Evolutionary conservation across 2,888 invertebrate species (phyloP), one percentile per base, ranked within the genome.

Genomic region (Callyntrura sp.): DNA sequence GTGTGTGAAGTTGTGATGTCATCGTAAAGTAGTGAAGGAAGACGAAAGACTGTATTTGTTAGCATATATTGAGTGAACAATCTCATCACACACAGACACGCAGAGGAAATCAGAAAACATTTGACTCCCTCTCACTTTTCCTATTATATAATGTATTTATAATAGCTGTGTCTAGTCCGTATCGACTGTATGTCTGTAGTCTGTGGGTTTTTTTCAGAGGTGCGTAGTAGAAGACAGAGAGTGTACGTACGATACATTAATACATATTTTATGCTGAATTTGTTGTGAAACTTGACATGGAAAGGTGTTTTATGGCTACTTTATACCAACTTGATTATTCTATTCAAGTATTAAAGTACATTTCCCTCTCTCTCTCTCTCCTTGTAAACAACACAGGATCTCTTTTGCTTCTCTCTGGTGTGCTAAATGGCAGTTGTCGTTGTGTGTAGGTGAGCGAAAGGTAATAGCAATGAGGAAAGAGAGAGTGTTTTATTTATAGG

Each of bases 271-370:
- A 70, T 84, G 84, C 55, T 70, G 60, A 85, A 60, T 55, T 45
- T 76, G 51, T 79, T 78, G 76, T 60, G 78, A 45, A 79, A 86
- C 85, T 78, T 70, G 43, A 65, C 78, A 78, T 55, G 48, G 60
- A 62, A 70, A 76, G 81, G 73, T 82, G 76, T 88, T 88, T 88
- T 88, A 83, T 83, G 62, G 73, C 83, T 73, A 57, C 76, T 88
- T 76, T 78, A 81, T 55, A 12, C 86, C 48, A 81, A 82, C 73
- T 43, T 45, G 81, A 70, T 86, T 79, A 65, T 87, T 70, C 82
- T 55, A 87, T 82, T 81, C 70, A 82, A 85, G 48, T 5, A 28
- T 62, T 65, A 28, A 65, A 65, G 4, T 12, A 12, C 65, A 28
- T 65, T 65, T 62, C 12, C 11, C 14, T 65, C 28, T 28, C 20